Percentiles rank a stretch among this genome's conserved stretches.
Conservation (phyloP, 2,113 vertebrate genomes). For the Pachypanchax playfairii region DNA sequence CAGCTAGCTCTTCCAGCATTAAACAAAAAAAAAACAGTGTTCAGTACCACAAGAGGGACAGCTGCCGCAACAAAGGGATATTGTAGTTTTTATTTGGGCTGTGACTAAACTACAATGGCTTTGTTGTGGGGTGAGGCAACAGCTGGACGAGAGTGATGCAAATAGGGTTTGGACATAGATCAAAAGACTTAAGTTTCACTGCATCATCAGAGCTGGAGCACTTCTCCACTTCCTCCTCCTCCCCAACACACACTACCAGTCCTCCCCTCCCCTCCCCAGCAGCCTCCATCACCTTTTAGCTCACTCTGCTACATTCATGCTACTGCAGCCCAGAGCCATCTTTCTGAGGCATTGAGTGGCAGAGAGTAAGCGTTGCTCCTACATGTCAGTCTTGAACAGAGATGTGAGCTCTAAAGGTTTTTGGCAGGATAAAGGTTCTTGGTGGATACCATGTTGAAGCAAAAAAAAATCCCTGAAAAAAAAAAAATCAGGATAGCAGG, state of each 20-base stretch:
- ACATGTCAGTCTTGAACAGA: constrained; percentile 67
- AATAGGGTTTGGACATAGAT: constrained; percentile 57
- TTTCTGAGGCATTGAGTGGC: constrained; percentile 48
- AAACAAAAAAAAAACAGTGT: constrained; percentile 50
- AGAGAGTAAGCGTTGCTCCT: constrained; percentile 60
- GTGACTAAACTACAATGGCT: constrained; percentile 46
- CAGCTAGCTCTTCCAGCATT: constrained; percentile 39
- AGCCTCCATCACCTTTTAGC: constrained; percentile 27
- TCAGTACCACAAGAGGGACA: constrained; percentile 45
- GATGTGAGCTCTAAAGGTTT: constrained; percentile 77
- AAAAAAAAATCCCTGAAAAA: constrained; percentile 36
- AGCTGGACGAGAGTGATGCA: constrained; percentile 26
- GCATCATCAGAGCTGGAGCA: constrained; percentile 52
- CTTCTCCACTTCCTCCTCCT: background rate
- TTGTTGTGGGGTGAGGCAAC: constrained; percentile 30
- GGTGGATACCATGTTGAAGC: constrained; percentile 48
- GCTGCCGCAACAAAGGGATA: constrained; percentile 55
- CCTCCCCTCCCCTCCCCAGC: constrained; percentile 1
- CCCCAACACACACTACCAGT: background rate
- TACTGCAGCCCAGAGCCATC: constrained; percentile 13
- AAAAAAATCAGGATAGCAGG: constrained; percentile 21
- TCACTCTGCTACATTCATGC: constrained; percentile 40
- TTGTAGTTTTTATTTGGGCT: constrained; percentile 59
- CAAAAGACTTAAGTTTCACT: constrained; percentile 66
- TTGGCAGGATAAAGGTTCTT: constrained; percentile 63